A percentile compares a stretch with the other conserved stretches of the same genome.
Evolutionary conservation across 1,140 invertebrate species (phyloP).

Genomic region (Cyrtorhinus lividipennis): DNA sequence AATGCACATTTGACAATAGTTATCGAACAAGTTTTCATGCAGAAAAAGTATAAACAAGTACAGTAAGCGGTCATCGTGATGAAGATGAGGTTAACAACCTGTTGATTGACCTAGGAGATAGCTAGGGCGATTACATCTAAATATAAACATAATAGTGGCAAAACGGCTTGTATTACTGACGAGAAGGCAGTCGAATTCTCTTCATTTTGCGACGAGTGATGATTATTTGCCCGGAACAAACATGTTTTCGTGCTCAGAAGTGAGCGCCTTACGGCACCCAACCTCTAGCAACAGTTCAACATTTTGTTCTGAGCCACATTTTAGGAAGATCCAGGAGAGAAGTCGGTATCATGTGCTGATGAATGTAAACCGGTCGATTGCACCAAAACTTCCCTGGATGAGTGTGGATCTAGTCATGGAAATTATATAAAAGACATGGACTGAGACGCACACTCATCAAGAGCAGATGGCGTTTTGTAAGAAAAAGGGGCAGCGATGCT

Average conservation of each 20-base stretch:
- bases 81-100: too few species aligned
- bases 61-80: too few species aligned
- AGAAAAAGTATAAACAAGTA: too few species aligned
- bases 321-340: background rate
- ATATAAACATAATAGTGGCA: too few species aligned
- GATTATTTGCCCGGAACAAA: background rate
- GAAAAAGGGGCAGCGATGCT: background rate
- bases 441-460: conserved; percentile 8
- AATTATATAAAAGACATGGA: background rate
- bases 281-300: background rate
- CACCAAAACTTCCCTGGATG: conserved; percentile 11
- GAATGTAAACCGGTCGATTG: background rate
- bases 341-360: too few species aligned
- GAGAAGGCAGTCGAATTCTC: too few species aligned
- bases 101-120: too few species aligned
- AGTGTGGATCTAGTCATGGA: conserved; percentile 18
- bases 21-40: too few species aligned
- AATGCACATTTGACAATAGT: too few species aligned
- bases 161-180: too few species aligned
- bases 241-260: background rate
- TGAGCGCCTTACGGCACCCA: background rate
- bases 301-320: background rate
- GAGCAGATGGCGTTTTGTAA: background rate
- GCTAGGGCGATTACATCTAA: too few species aligned
- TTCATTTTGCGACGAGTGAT: background rate